Base-by-base conservation (phyloP, 2,797 vertebrate species). In the Girardinus metallicus region DNA sequence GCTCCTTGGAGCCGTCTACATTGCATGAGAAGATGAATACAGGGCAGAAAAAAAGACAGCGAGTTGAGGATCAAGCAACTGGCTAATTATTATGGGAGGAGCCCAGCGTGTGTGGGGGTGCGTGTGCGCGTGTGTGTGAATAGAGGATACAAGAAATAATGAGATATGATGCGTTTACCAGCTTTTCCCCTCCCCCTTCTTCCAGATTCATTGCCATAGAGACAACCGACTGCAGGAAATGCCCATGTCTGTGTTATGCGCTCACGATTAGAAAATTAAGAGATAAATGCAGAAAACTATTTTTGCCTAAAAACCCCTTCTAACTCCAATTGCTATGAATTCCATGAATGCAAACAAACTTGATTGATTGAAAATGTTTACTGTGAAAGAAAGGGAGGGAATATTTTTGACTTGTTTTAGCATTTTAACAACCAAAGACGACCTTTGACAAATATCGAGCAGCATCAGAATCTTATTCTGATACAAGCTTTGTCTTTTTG, bases 131-230 rank as follows among this genome's bases (percentile, higher is more conserved):
- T 34, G 29, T 34, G 29, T 73, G 74, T 26, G 51, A 77, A 83
- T 73, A 77, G 26, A 81, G 77, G 80, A 81, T 49, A 85, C 85
- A 79, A 82, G 64, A 76, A 73, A 43, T 75, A 80, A 73, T 64
- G 78, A 72, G 43, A 79, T 43, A 88, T 46, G 15, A 72, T 74
- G 66, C 55, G 75, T n/a, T n/a, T n/a, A n/a, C n/a, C n/a, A 75
- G 66, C 60, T 64, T 55, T 80, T 66, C n/a, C 62, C 79, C 47
- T 29, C 64, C 46, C 41, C 79, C 75, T 26, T 57, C 57, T 80
- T 73, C 46, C 2, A 4, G 49, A 78, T 88, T 39, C 55, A 89
- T 93, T 76, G 31, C 92, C 93, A 93, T 89, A 86, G 90, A 88
- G 88, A 94, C 90, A 77, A 84, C 80, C 87, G 87, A 77, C 73